phyloP scores from a whole-genome alignment of 2,888 invertebrate genomes.

The Smittia sp. region DNA sequence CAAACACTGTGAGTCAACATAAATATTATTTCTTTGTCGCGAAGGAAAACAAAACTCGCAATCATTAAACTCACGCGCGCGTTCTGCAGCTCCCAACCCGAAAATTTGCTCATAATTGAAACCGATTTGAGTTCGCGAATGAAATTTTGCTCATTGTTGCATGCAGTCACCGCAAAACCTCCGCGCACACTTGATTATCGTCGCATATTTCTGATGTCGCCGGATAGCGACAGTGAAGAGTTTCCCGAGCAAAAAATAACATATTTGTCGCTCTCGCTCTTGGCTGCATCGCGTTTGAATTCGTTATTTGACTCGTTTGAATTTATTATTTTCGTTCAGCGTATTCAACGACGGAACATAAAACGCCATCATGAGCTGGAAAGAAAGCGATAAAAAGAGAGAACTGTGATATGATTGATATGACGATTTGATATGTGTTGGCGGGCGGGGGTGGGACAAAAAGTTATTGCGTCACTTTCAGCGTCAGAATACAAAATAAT shows the following conservation, averaged over 20 bases:
- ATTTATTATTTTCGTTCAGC: background rate
- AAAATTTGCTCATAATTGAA: slow-evolving; percentile 2
- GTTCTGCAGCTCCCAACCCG: background rate
- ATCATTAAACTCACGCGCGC: background rate
- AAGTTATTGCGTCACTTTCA: background rate
- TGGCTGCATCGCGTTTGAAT: background rate
- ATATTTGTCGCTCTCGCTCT: background rate
- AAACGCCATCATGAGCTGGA: background rate
- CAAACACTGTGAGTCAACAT: background rate
- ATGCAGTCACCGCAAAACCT: background rate
- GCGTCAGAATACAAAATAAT: slow-evolving; percentile 12
- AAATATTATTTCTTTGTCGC: slow-evolving; percentile 1
- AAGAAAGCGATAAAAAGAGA: slow-evolving; percentile 1
- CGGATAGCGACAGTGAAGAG: background rate
- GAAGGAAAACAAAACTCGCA: background rate
- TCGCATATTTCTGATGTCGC: background rate
- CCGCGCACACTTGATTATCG: background rate
- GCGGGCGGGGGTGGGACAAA: background rate
- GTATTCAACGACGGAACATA: background rate
- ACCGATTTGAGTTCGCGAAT: background rate
- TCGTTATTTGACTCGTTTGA: background rate
- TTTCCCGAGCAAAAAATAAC: background rate
- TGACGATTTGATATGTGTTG: slow-evolving; percentile 1
- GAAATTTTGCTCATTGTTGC: background rate
- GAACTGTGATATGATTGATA: slow-evolving; percentile 8